A percentile compares a stretch with the other conserved stretches of the same genome.
phyloP scores from a whole-genome alignment of 2,888 invertebrate genomes.

The Philaethria dido region DNA sequence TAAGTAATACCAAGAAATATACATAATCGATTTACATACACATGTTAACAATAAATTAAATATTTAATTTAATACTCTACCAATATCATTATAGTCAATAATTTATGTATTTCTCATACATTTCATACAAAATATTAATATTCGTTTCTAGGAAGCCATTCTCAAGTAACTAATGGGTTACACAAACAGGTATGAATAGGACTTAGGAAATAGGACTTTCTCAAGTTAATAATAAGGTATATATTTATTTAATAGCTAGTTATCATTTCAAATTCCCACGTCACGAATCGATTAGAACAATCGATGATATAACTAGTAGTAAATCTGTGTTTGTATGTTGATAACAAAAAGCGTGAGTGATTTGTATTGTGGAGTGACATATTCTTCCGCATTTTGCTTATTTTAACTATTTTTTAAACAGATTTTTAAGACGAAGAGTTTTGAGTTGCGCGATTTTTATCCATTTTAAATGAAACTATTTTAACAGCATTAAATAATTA shows the following conservation, averaged over 20 bases:
- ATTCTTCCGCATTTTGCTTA: too few species aligned
- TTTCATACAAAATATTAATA: constrained; percentile 18
- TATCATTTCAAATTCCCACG: constrained; percentile 31
- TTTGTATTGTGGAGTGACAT: too few species aligned
- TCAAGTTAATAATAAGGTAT: not conserved
- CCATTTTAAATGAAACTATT: too few species aligned
- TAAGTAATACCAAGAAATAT: not conserved
- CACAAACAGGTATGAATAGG: constrained; percentile 9
- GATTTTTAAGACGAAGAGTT: too few species aligned
- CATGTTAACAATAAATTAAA: not conserved
- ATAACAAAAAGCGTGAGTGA: not conserved
- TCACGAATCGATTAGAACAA: constrained; percentile 39
- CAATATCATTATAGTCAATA: constrained; percentile 7
- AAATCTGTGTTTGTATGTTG: constrained; percentile 15
- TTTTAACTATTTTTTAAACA: too few species aligned
- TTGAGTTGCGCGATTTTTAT: too few species aligned
- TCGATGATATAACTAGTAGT: constrained; percentile 31
- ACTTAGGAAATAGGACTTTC: constrained; percentile 4
- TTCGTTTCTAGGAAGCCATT: constrained; percentile 20
- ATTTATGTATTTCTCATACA: constrained; percentile 15
- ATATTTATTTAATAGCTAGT: constrained; percentile 1
- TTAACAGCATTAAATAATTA: too few species aligned
- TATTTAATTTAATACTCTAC: constrained; percentile 7
- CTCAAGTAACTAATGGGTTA: constrained; percentile 7
- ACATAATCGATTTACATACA: constrained; percentile 2